Evolutionary conservation across 2,113 vertebrate species (phyloP), one percentile per base, ranked within the genome.

Genomic region (Thamnophis sirtalis): DNA sequence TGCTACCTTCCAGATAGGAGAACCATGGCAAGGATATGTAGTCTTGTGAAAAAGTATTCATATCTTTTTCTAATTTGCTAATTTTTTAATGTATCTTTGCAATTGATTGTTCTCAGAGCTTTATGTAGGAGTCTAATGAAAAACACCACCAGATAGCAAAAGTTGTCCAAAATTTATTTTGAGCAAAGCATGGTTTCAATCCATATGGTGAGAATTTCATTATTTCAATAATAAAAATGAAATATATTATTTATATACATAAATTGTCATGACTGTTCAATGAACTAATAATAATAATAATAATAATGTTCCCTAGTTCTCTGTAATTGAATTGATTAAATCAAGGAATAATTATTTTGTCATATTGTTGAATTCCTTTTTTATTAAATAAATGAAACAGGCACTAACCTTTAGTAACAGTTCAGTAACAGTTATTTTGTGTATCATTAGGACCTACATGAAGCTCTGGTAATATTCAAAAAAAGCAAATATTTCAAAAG

Each of bases 1-100:
- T n/a, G 85, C 19, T 94, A 89, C 26, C 73, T 92, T 92, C 55
- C 28, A 51, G 88, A 58, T 26, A 56, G 60, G 60, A 68, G n/a
- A 43, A 38, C 17, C 17, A 38, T 80, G 0, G 38, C 17, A 2
- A 38, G 17, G 17, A 80, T 80, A 80, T 43, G 3, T 43, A 80
- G 33, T 80, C 73, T 80, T 80, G 33, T 80, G 73, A 80, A 38
- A 80, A 80, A 21, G 6, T 80, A 80, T 80, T 80, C 73, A 80
- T 80, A 19, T 38, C 17, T 9, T 38, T 80, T 80, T 80, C 73
- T 80, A 80, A 80, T 80, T 80, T 80, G 7, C 33, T 80, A 38
- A 21, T 38, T 80, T 38, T 68, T 21, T 7, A 7, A 13, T 80
- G 73, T 80, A 80, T 80, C 73, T 38, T 80, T 80, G 17, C 13